Base-by-base conservation (phyloP, 2,797 vertebrate species). In the Lophotriccus pileatus region DNA sequence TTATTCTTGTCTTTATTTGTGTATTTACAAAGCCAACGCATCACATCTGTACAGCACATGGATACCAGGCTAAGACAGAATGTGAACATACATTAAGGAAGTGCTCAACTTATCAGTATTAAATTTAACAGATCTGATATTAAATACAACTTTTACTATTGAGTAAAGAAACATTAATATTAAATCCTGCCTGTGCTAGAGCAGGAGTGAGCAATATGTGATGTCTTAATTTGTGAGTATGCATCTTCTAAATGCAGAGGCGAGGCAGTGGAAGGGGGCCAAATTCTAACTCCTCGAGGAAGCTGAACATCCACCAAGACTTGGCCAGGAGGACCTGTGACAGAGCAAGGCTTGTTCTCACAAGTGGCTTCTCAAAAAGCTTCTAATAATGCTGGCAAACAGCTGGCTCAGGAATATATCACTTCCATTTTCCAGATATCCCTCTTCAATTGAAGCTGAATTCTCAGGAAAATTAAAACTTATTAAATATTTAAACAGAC, bases 231-330 rank as follows among this genome's bases (percentile, higher is more conserved):
- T 64, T 66, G 24, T 19, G 30, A 81, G 62, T 62, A 55, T 3
- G 0, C 14, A 58, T 47, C 62, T 75, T 84, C 50, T 70, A 81
- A 93, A 72, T 9, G 27, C 59, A 64, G 53, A 50, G n/a, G 15
- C 0, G 0, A 68, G n/a, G 21, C 39, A 55, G 69, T 7, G 17
- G 41, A 72, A 90, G 8, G 0, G 1, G 27, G 28, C 3, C 2
- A 3, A 67, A 75, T 49, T 70, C 25, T 75, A 59, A 32, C 1
- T 5, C 32, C 30, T 10, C 34, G 12, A 68, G 43, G 34, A 93
- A 91, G 15, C 2, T 58, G 24, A 83, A n/a, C 37, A 66, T 53
- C 59, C 30, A 53, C 22, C 15, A 58, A 36, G 43, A n/a, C 22
- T 63, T 70, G 41, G 12, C 34, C 41, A 53, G 63, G 28, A 84